Percentiles rank a stretch among this genome's conserved stretches.
These are phyloP conservation scores for chimpanzee (Pan troglodytes) DNA, from an alignment of 2,113 vertebrate species.

Conservation along the genomic window NHGRI_mPanTro3-v2.1_pri NC_072403.2:45073001-45073500, in stretches of 20 bases:
- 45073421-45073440: slow-evolving; percentile 75
- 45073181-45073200: background rate
- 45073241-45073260: slow-evolving; percentile 53
- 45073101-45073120: slow-evolving; percentile 23
- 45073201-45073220: slow-evolving; percentile 36
- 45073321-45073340: slow-evolving; percentile 33
- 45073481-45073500: slow-evolving; percentile 23
- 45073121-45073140: background rate
- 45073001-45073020: background rate
- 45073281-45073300: slow-evolving; percentile 22
- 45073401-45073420: slow-evolving; percentile 36
- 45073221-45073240: slow-evolving; percentile 62
- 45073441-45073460: slow-evolving; percentile 14
- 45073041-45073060: background rate
- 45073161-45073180: background rate
- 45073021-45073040: background rate
- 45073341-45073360: slow-evolving; percentile 26
- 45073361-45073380: slow-evolving; percentile 36
- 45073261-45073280: slow-evolving; percentile 55
- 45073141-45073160: background rate
- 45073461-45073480: background rate
- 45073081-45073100: slow-evolving; percentile 28
- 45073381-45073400: slow-evolving; percentile 51
- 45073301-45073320: slow-evolving; percentile 55
- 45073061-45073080: background rate